phyloP scores from a whole-genome alignment of 2,113 vertebrate species.

The Phycodurus eques region DNA sequence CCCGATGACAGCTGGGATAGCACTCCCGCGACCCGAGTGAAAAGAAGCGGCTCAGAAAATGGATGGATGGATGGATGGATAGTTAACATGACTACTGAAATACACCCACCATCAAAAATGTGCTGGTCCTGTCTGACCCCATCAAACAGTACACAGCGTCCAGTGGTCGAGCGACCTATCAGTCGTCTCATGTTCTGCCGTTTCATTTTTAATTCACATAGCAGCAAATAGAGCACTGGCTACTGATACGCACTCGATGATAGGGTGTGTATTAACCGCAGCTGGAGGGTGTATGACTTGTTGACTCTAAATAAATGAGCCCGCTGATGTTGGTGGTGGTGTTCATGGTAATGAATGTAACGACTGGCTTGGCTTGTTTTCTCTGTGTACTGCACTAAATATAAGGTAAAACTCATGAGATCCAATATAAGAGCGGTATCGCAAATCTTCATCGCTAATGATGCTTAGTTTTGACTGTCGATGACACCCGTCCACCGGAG shows the following conservation, averaged over 20 bases:
- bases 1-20: no score
- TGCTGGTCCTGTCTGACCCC: neutral
- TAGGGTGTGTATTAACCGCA: slow-evolving; percentile 2
- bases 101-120: neutral
- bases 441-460: neutral
- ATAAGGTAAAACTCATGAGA: neutral
- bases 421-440: neutral
- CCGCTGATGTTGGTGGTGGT: neutral
- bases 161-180: neutral
- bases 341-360: slow-evolving; percentile 1
- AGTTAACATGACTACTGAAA: neutral
- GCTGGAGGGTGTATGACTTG: neutral
- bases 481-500: neutral
- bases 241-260: neutral
- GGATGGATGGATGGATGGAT: no score
- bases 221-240: neutral
- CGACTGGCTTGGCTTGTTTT: neutral
- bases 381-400: neutral
- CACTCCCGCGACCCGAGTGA: no score
- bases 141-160: neutral
- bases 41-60: no score
- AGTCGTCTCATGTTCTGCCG: neutral
- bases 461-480: neutral
- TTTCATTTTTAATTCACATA: neutral
- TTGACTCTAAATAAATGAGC: slow-evolving; percentile 5